phyloP scores from a whole-genome alignment of 2,113 vertebrate genomes.

The Ifrita kowaldi region DNA sequence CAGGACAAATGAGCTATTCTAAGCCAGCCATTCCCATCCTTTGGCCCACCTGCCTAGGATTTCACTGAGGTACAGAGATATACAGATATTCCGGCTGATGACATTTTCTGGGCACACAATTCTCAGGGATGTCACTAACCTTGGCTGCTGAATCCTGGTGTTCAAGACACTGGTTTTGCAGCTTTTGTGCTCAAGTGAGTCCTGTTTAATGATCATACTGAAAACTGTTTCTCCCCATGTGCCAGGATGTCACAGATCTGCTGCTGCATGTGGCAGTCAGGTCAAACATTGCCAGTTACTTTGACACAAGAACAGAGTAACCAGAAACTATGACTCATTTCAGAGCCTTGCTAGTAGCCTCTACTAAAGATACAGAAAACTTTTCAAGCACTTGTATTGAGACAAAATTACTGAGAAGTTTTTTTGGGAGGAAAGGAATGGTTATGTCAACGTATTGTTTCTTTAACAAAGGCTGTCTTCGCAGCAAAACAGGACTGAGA shows the following conservation, averaged over 20 bases:
- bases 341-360: background rate
- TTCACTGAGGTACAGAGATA: background rate
- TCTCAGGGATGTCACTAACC: background rate
- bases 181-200: background rate
- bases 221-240: background rate
- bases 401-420: background rate
- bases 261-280: fast-evolving
- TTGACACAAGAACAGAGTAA: background rate
- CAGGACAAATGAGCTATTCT: background rate
- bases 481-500: background rate
- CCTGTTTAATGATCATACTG: background rate
- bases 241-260: background rate
- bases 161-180: background rate
- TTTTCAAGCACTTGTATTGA: background rate
- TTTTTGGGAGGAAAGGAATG: background rate
- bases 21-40: background rate
- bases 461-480: background rate
- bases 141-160: background rate
- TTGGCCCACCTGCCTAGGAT: background rate
- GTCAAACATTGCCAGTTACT: background rate
- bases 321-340: background rate
- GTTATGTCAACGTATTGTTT: background rate
- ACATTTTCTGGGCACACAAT: background rate
- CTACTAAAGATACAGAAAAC: background rate
- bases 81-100: background rate